These are phyloP conservation scores for Ammodytes marinus DNA, from an alignment of 2,113 vertebrate species.

Conservation along the genomic window DNA sequence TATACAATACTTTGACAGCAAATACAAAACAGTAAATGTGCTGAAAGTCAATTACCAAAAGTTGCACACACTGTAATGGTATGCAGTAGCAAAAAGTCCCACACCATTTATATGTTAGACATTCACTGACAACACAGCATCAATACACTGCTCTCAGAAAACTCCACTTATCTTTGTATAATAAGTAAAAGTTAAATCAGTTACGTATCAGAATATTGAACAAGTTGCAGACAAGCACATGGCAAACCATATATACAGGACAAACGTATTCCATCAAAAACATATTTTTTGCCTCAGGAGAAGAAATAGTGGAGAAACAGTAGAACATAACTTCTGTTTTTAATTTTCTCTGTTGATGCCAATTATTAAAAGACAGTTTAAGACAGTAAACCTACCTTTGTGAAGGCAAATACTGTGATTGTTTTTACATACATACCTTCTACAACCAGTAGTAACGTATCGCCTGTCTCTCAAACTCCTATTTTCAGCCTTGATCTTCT, in stretches of 20 bases:
- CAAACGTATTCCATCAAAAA: conserved; percentile 7
- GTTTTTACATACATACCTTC: too few relatives aligned
- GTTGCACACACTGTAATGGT: neutral
- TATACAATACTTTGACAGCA: conserved; percentile 36
- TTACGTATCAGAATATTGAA: conserved; percentile 24
- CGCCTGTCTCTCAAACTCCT: too few relatives aligned
- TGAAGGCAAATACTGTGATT: neutral
- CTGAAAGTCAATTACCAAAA: conserved; percentile 28
- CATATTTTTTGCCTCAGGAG: neutral
- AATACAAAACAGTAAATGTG: conserved; percentile 29
- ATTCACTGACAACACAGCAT: conserved; percentile 28
- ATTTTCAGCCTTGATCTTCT: too few relatives aligned
- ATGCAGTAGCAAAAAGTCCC: neutral
- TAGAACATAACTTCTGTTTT: neutral
- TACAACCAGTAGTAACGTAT: too few relatives aligned
- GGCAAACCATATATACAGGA: conserved; percentile 49
- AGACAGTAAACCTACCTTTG: neutral
- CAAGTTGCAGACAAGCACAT: conserved; percentile 42
- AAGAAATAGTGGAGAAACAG: neutral
- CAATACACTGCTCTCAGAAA: conserved; percentile 20
- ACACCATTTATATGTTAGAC: conserved; percentile 30
- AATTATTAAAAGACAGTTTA: conserved; percentile 8
- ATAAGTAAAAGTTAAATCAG: conserved; percentile 12
- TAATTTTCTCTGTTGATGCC: neutral
- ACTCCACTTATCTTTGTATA: conserved; percentile 15